Evolutionary conservation across 2,888 invertebrate species (phyloP).

Genomic region (Diplolepis rosae): DNA sequence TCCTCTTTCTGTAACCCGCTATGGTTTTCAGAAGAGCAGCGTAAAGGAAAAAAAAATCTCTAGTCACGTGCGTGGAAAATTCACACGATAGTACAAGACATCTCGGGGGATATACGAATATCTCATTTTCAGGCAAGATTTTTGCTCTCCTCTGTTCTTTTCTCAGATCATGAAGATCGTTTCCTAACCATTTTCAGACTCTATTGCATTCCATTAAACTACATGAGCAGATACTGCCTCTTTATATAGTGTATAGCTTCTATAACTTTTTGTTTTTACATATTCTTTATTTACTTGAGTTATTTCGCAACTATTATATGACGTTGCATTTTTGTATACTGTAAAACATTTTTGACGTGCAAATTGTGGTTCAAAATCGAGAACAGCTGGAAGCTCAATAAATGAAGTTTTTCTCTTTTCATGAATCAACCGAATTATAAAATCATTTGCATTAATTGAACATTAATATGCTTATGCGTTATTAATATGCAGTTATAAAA

Average conservation of each 20-base stretch:
- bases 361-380: too few relatives aligned
- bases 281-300: too few relatives aligned
- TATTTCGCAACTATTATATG: too few relatives aligned
- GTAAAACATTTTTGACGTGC: neutral
- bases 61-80: neutral
- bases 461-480: neutral
- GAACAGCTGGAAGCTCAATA: neutral
- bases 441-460: neutral
- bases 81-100: neutral
- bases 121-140: neutral
- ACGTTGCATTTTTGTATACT: too few relatives aligned
- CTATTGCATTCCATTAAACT: too few relatives aligned
- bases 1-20: neutral
- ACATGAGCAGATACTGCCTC: too few relatives aligned
- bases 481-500: slow-evolving; percentile 22
- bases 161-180: neutral
- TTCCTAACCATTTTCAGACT: too few relatives aligned
- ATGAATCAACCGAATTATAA: neutral
- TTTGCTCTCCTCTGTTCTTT: neutral
- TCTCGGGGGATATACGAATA: neutral
- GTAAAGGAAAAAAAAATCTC: neutral
- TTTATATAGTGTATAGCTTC: too few relatives aligned
- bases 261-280: too few relatives aligned
- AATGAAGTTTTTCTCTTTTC: neutral
- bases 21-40: neutral